Evolutionary conservation across 2,888 invertebrate genomes (phyloP).

Genomic region (Polymixis lichenea): DNA sequence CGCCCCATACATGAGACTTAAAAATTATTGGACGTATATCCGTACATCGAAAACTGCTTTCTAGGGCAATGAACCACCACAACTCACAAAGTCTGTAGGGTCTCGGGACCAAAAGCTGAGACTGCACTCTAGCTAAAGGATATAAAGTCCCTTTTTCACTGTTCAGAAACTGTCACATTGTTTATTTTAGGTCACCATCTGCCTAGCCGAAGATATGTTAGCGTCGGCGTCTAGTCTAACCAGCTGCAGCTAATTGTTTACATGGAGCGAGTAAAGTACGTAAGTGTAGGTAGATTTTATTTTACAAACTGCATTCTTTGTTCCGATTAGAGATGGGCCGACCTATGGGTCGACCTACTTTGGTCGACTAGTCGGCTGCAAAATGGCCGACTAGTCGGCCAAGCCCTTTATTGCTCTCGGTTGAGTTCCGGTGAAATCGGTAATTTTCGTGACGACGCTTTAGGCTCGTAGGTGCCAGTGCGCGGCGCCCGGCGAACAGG

Average conservation of each 20-base stretch:
- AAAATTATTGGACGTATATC: too few relatives aligned
- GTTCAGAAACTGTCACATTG: not conserved
- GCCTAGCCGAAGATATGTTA: not conserved
- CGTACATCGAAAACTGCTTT: not conserved
- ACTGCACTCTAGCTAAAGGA: not conserved
- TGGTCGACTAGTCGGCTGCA: too few relatives aligned
- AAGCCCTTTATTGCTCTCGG: too few relatives aligned
- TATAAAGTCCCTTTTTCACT: not conserved
- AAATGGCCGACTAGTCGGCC: too few relatives aligned
- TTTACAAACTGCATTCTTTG: not conserved
- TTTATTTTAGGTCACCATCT: constrained; percentile 5
- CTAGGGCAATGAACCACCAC: not conserved
- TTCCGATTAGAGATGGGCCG: too few relatives aligned
- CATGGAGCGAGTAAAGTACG: not conserved
- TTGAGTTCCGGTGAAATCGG: too few relatives aligned
- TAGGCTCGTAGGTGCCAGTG: too few relatives aligned
- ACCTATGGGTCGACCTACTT: too few relatives aligned
- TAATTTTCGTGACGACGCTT: too few relatives aligned
- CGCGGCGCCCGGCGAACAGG: too few relatives aligned
- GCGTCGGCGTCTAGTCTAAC: not conserved
- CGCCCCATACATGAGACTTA: too few relatives aligned
- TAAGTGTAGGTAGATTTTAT: not conserved
- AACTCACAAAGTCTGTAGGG: not conserved
- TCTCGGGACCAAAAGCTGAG: not conserved
- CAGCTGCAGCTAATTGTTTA: not conserved